These are phyloP conservation scores for Melanerpes formicivorus DNA, from an alignment of 2,113 vertebrate species.

Conservation along the genomic window DNA sequence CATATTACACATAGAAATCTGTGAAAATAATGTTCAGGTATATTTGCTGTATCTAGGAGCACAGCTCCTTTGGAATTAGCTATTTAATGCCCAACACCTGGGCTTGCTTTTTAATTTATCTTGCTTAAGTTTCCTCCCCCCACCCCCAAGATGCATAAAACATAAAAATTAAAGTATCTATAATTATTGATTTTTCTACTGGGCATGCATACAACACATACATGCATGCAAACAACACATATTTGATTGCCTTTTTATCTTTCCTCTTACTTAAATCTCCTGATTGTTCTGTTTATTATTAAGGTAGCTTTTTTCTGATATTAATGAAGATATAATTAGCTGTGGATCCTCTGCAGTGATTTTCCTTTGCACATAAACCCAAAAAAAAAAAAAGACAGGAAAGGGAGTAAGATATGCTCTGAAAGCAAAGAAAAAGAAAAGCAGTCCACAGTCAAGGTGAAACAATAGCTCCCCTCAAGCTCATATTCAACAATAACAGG, in stretches of 20 bases:
- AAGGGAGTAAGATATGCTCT: background rate
- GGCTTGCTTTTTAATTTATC: background rate
- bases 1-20: background rate
- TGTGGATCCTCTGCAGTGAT: background rate
- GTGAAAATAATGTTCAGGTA: background rate
- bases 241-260: background rate
- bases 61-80: background rate
- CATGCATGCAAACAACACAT: background rate
- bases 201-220: background rate
- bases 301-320: background rate
- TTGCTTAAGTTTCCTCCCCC: background rate
- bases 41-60: background rate
- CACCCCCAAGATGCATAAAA: background rate
- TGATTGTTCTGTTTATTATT: constrained; percentile 12
- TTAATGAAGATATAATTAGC: constrained; percentile 44
- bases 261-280: background rate
- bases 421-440: background rate
- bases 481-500: background rate
- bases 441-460: background rate
- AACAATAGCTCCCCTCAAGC: background rate
- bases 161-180: background rate
- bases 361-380: background rate
- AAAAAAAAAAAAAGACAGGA: background rate
- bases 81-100: constrained; percentile 11
- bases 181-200: background rate